A percentile compares a stretch with the other conserved stretches of the same genome.
Conservation (phyloP, 2,888 invertebrate genomes). For the Eristalis intricaria region DNA sequence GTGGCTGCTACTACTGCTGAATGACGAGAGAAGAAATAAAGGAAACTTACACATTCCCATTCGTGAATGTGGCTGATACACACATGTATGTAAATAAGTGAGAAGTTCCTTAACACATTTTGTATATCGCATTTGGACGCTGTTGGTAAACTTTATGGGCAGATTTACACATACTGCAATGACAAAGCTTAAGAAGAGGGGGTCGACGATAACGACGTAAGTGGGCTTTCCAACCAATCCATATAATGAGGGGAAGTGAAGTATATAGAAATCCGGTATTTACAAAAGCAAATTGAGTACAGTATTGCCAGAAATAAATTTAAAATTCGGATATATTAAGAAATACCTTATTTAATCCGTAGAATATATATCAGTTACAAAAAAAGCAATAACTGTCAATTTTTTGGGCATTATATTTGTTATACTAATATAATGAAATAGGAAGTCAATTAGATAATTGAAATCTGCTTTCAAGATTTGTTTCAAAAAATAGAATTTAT, state of each 20-base stretch:
- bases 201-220: slow-evolving; percentile 32
- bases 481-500: no score
- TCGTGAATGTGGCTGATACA: not conserved
- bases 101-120: slow-evolving; percentile 19
- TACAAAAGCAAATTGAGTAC: slow-evolving; percentile 34
- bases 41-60: slow-evolving; percentile 41
- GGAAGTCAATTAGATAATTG: no score
- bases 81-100: not conserved
- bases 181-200: not conserved
- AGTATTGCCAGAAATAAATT: slow-evolving; percentile 39
- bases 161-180: slow-evolving; percentile 41
- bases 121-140: slow-evolving; percentile 37
- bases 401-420: no score
- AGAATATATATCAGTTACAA: not conserved
- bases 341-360: no score
- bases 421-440: no score
- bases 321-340: not conserved
- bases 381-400: no score
- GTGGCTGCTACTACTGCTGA: slow-evolving; percentile 55
- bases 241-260: slow-evolving; percentile 60
- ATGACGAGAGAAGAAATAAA: slow-evolving; percentile 42
- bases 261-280: slow-evolving; percentile 57
- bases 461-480: no score
- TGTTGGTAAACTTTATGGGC: slow-evolving; percentile 49
- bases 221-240: slow-evolving; percentile 65